Base-by-base conservation (phyloP, 2,113 vertebrate genomes). In the Ptyas mucosa region DNA sequence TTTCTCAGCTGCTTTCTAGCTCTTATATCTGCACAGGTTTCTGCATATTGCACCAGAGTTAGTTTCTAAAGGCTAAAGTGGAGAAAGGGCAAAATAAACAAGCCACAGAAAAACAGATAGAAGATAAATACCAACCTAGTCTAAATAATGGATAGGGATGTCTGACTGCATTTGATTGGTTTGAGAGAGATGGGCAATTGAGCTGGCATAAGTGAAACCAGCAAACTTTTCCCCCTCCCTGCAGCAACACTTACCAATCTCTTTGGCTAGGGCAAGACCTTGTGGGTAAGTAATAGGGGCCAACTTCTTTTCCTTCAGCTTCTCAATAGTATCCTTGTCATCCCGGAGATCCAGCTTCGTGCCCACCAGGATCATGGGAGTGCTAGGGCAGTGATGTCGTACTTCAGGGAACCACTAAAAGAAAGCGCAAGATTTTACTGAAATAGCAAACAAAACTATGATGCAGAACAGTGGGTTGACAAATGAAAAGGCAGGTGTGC, bases 311-410 rank as follows among this genome's bases (percentile, higher is more conserved):
- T 98, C 98, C 96, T 98, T 98, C 95, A 98, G 95, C 94, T 98
- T 98, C 96, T 98, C 98, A 1, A 98, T 98, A 94, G 98, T 98
- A 90, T 98, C 98, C 95, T 98, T 98, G 94, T 98, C 98, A 1
- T 98, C 98, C 15, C 98, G 97, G 93, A 98, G 97, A 94, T 98
- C 98, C 94, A 98, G 93, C 94, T 98, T 98, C 96, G 98, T 98
- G 91, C 98, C 98, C 95, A 98, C 98, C 0, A 98, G 98, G 93
- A 98, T 98, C 88, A 98, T 98, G 15, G 98, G 98, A 0, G 98
- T 98, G 95, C 96, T 98, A 9, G 98, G 98, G 89, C 98, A 98
- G 94, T 98, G 98, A 94, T 98, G 98, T 55, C 98, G 94, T 46
- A 98, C 98, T 95, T 98, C 98, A 0, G 98, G 98, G 88, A 97